phyloP scores from a whole-genome alignment of 1,140 invertebrate genomes.

The Caerostris darwini region DNA sequence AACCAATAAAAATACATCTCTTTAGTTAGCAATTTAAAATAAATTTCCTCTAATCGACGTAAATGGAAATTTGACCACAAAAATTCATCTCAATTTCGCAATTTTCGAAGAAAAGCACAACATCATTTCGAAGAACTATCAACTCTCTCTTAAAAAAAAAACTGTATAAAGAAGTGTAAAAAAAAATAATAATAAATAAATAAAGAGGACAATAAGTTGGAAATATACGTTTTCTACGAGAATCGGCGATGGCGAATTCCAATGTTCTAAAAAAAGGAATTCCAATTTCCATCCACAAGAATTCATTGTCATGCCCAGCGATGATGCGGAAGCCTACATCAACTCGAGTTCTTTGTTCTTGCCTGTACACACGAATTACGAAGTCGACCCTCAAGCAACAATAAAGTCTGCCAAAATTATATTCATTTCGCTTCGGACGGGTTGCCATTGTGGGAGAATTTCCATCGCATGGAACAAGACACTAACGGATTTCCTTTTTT shows the following conservation, averaged over 20 bases:
- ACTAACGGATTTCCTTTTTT: slow-evolving; percentile 50
- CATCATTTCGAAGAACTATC: background rate
- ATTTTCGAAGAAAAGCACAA: background rate
- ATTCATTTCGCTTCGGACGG: slow-evolving; percentile 43
- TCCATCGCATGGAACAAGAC: slow-evolving; percentile 9
- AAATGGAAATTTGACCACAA: background rate
- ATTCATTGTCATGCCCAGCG: slow-evolving; percentile 20
- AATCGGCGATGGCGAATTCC: background rate
- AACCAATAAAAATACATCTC: too few relatives aligned
- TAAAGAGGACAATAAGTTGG: background rate
- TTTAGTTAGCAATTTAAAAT: too few relatives aligned
- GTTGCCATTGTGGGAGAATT: slow-evolving; percentile 45
- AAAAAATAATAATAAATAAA: background rate
- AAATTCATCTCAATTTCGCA: background rate
- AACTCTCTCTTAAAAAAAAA: background rate
- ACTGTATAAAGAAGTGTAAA: background rate
- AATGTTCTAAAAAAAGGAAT: background rate
- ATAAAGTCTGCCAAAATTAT: slow-evolving; percentile 51
- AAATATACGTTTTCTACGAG: background rate
- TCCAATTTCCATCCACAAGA: slow-evolving; percentile 45
- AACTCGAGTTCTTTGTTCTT: slow-evolving; percentile 41
- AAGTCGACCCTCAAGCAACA: background rate
- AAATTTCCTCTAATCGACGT: too few relatives aligned
- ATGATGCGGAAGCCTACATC: slow-evolving; percentile 36
- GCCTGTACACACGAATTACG: slow-evolving; percentile 28